Base-by-base conservation (phyloP, 2,888 invertebrate genomes). In the Shargacucullia verbasci region DNA sequence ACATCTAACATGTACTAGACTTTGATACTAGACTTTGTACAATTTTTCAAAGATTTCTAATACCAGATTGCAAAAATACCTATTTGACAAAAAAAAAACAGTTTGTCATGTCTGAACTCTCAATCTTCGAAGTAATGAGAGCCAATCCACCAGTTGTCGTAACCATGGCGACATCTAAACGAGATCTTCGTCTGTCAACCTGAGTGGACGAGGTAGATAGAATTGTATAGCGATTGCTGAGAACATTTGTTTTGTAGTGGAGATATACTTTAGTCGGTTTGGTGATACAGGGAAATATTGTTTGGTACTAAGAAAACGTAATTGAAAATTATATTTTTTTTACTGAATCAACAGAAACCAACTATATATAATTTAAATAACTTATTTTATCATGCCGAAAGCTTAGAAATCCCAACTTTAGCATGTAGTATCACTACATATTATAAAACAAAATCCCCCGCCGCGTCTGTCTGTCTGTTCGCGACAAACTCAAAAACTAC, bases 121-220 rank as follows among this genome's bases (percentile, higher is more conserved):
- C 64, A 59, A 69, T 73, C 62, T 69, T 9, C 41, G 41, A 40
- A 59, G 61, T 48, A 52, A 46, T 65, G 31, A 37, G 58, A 45
- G 39, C 47, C 73, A 66, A 76, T 76, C 60, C 57, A 43, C 38
- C 56, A 50, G 53, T 43, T 64, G 77, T 72, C 66, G 66, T 66
- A 46, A 60, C 73, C 73, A 39, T 11, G 61, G 70, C 74, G 73
- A 70, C 73, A 74, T 74, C 73, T 74, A 53, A 74, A 74, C 70
- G 59, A 74, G 73, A 74, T 74, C 74, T 73, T 20, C 43, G 73
- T 73, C 76, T 73, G 60, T 66, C 62, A 73, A 74, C 73, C 73
- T 76, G 73, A 57, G 35, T 38, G 41, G 10, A 15, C 31, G 13
- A 49, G 35, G 48, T 33, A 47, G 10, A 14, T 46, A 60, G 29